Conservation (phyloP, 2,113 vertebrate species). For the Ictalurus furcatus region DNA sequence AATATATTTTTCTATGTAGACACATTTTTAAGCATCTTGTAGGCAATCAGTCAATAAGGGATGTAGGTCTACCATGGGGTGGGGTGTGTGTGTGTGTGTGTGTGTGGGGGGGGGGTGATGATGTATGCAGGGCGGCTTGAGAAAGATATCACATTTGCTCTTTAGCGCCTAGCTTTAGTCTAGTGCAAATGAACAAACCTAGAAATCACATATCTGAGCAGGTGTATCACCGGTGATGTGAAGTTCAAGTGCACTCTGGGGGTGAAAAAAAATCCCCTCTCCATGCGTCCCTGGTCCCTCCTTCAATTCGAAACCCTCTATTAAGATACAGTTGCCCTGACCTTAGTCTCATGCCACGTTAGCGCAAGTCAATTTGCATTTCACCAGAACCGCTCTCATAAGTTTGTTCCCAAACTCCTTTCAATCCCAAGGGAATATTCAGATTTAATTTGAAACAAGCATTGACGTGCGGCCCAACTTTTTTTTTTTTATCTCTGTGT, state of each 20-base stretch:
- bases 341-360: conserved; percentile 80
- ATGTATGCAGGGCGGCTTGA: neutral
- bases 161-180: neutral
- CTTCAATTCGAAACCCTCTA: conserved; percentile 77
- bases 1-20: too few relatives aligned
- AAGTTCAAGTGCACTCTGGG: conserved; percentile 74
- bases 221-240: conserved; percentile 60
- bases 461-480: conserved; percentile 47
- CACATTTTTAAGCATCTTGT: neutral
- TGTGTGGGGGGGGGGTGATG: too few relatives aligned
- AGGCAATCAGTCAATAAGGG: neutral
- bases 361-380: conserved; percentile 75
- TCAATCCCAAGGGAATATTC: conserved; percentile 18
- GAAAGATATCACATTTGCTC: neutral
- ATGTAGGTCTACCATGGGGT: too few relatives aligned
- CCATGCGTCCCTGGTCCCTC: conserved; percentile 69
- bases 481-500: conserved; percentile 19
- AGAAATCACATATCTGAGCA: neutral
- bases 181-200: neutral
- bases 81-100: too few relatives aligned
- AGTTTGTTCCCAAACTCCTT: conserved; percentile 54
- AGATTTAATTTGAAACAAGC: conserved; percentile 58
- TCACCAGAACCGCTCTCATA: conserved; percentile 67
- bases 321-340: conserved; percentile 82
- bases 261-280: conserved; percentile 68